Evolutionary conservation across 2,888 invertebrate species (phyloP), one percentile per base, ranked within the genome.

Genomic region (Chymomyza procnemis): DNA sequence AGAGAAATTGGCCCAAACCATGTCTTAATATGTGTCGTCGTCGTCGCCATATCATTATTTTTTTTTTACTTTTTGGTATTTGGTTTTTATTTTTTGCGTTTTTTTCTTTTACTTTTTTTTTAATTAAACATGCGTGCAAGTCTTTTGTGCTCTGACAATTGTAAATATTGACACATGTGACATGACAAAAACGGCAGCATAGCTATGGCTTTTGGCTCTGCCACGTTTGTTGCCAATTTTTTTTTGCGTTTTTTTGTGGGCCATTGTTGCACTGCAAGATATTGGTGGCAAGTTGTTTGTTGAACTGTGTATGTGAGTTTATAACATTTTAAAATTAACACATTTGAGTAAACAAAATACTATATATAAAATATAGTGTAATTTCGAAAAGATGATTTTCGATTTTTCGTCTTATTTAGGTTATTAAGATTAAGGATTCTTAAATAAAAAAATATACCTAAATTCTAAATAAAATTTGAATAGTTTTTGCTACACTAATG

Each of bases 141-240:
- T 34, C 30, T 55, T 61, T 55, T 50, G 14, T 50, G 48, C n/a
- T 14, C n/a, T 18, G 48, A n/a, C 4, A 72, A 73, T 52, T 68
- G 65, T 78, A 74, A 78, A 78, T 86, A 80, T 85, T 85, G 85
- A 77, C 87, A 79, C 75, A 82, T 76, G 73, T 75, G 76, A 72
- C 76, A 75, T 69, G 74, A 67, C 69, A 76, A 67, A 69, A 66
- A 61, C 63, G 67, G 58, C 52, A 55, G 21, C 18, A 46, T 21
- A 21, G n/a, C 19, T 52, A n/a, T 14, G 48, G 56, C 30, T 26
- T 26, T 34, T 61, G 46, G 30, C 34, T 61, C n/a, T 55, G 30
- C 19, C 50, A 50, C 50, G 14, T 19, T 47, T 47, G 47, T 14
- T 47, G 16, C 16, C 47, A 47, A n/a, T n/a, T 47, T 47, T 47